Evolutionary conservation across 2,113 vertebrate species (phyloP).

Genomic region (Passer domesticus): DNA sequence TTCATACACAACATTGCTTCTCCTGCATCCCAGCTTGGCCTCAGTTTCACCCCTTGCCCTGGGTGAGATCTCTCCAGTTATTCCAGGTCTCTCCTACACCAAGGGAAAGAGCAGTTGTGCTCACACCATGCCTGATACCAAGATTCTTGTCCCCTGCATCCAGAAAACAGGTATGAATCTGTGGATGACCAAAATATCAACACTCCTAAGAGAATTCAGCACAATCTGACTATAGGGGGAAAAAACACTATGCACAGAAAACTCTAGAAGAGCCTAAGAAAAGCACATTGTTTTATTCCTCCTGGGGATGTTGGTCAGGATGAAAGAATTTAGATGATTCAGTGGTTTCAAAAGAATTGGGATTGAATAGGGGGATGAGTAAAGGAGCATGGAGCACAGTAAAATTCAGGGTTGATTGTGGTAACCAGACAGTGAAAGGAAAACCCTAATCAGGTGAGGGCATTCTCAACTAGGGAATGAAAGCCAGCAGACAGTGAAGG

Average conservation of each 20-base stretch:
- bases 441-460: background rate
- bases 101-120: background rate
- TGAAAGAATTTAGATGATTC: background rate
- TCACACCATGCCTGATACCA: background rate
- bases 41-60: background rate
- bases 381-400: background rate
- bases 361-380: background rate
- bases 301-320: background rate
- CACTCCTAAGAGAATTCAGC: background rate
- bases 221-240: background rate
- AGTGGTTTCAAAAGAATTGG: background rate
- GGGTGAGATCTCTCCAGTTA: background rate
- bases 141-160: background rate
- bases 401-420: background rate
- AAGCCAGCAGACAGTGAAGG: background rate
- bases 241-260: background rate
- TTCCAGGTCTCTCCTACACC: background rate
- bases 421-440: background rate
- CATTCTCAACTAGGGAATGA: background rate
- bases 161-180: background rate
- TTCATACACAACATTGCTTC: background rate
- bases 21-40: rapidly evolving
- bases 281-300: rapidly evolving
- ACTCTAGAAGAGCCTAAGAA: background rate
- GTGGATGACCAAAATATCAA: background rate